Percentiles rank a stretch among this genome's conserved stretches.
phyloP scores from a whole-genome alignment of 2,888 invertebrate genomes.

The Melieria picta region DNA sequence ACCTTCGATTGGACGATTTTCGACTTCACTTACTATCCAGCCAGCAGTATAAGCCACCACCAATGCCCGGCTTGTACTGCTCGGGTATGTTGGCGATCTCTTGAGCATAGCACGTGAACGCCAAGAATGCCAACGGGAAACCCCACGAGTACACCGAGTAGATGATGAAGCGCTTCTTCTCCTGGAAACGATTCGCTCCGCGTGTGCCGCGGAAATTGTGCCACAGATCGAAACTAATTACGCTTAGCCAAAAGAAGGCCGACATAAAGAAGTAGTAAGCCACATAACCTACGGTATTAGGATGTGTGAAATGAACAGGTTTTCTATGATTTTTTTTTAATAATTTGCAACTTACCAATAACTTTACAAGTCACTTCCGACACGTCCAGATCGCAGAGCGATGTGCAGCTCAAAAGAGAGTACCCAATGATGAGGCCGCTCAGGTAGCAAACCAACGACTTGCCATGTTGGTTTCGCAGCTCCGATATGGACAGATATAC shows the following conservation, averaged over 20 bases:
- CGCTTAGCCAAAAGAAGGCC: slow-evolving; percentile 87
- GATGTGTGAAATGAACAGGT: neutral
- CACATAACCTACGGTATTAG: slow-evolving; percentile 69
- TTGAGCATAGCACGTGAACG: slow-evolving; percentile 57
- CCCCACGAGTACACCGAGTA: slow-evolving; percentile 65
- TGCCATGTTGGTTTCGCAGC: slow-evolving; percentile 79
- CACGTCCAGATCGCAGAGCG: slow-evolving; percentile 44
- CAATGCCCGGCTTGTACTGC: slow-evolving; percentile 68
- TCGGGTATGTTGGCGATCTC: slow-evolving; percentile 50
- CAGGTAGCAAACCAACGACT: slow-evolving; percentile 80
- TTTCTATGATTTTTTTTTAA: neutral
- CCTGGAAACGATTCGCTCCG: slow-evolving; percentile 56
- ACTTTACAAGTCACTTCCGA: slow-evolving; percentile 49
- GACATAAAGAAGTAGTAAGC: slow-evolving; percentile 81
- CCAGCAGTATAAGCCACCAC: slow-evolving; percentile 69
- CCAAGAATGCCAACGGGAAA: slow-evolving; percentile 52
- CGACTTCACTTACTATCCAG: slow-evolving; percentile 66
- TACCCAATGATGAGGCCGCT: slow-evolving; percentile 74
- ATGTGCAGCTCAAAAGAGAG: slow-evolving; percentile 67
- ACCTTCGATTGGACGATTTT: neutral
- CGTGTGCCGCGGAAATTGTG: slow-evolving; percentile 67
- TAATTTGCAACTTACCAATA: slow-evolving; percentile 46
- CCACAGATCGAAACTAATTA: slow-evolving; percentile 89
- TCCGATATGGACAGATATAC: slow-evolving; percentile 80
- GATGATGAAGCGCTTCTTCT: slow-evolving; percentile 60